Evolutionary conservation across 2,113 vertebrate genomes (phyloP).

Genomic region (Morone chrysops): DNA sequence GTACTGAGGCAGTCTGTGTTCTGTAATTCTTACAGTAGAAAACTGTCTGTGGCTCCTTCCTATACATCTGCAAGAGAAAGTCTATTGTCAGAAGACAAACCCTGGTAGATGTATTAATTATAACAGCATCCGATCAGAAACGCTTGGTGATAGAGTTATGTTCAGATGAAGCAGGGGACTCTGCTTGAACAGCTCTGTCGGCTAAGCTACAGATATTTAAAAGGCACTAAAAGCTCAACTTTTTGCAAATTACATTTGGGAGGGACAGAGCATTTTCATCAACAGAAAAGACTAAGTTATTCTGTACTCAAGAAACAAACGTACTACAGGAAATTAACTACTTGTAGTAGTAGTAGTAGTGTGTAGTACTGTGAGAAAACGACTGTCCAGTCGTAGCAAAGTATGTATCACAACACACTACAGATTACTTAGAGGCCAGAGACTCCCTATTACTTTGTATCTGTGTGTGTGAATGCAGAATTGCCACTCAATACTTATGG

Average conservation of each 20-base stretch:
- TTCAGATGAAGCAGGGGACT: background rate
- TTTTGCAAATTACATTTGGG: background rate
- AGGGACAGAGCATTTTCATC: too few relatives aligned
- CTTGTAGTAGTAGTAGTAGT: too few relatives aligned
- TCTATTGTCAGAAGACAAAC: background rate
- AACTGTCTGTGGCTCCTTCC: background rate
- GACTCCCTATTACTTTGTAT: background rate
- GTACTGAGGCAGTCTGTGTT: background rate
- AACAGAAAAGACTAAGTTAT: background rate
- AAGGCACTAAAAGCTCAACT: background rate
- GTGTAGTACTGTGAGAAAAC: background rate
- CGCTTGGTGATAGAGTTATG: background rate
- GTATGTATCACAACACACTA: background rate
- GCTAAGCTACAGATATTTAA: too few relatives aligned
- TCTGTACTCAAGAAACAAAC: background rate
- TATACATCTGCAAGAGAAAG: conserved; percentile 11
- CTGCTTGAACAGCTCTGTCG: background rate
- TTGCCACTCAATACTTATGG: background rate
- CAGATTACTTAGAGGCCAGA: background rate
- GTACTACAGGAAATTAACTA: background rate
- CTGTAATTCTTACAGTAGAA: background rate
- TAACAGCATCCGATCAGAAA: background rate
- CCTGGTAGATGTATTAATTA: background rate
- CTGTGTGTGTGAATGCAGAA: too few relatives aligned
- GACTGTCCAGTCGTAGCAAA: too few relatives aligned